Conservation (phyloP, 2,113 vertebrate genomes). For the Arothron firmamentum region DNA sequence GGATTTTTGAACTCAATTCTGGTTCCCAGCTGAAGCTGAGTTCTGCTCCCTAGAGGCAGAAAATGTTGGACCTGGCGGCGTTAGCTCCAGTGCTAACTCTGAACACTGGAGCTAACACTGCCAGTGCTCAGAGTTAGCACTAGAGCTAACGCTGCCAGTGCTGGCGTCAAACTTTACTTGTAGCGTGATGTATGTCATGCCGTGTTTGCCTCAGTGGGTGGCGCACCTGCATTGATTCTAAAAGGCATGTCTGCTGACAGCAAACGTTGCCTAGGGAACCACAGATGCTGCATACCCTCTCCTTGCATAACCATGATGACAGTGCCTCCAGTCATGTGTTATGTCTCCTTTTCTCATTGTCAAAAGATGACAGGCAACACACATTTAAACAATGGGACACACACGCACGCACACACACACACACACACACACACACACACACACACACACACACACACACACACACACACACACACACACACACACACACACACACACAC, state of each 20-base stretch:
- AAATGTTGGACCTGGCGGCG: too few relatives aligned
- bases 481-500: neutral
- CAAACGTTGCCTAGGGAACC: constrained; percentile 35
- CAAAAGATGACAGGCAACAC: constrained; percentile 27
- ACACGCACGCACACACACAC: neutral
- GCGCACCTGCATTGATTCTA: constrained; percentile 29
- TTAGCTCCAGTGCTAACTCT: too few relatives aligned
- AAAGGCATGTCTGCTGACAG: constrained; percentile 29
- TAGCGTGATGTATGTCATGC: neutral
- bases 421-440: neutral
- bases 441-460: neutral
- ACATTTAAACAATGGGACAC: neutral
- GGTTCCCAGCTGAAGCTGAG: too few relatives aligned
- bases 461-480: neutral
- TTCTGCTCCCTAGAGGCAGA: too few relatives aligned
- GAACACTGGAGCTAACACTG: too few relatives aligned
- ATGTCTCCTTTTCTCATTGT: constrained; percentile 60
- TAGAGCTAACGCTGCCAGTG: too few relatives aligned
- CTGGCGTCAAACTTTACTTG: too few relatives aligned
- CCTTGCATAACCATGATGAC: constrained; percentile 58
- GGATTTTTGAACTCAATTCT: too few relatives aligned
- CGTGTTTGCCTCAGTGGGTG: neutral
- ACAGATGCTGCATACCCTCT: constrained; percentile 46
- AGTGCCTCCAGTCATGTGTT: constrained; percentile 35
- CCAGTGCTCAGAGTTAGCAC: too few relatives aligned